A percentile compares a stretch with the other conserved stretches of the same genome.
phyloP scores from a whole-genome alignment of 92 coral and sea anemone genomes.

The Anthopleura xanthogrammica region DNA sequence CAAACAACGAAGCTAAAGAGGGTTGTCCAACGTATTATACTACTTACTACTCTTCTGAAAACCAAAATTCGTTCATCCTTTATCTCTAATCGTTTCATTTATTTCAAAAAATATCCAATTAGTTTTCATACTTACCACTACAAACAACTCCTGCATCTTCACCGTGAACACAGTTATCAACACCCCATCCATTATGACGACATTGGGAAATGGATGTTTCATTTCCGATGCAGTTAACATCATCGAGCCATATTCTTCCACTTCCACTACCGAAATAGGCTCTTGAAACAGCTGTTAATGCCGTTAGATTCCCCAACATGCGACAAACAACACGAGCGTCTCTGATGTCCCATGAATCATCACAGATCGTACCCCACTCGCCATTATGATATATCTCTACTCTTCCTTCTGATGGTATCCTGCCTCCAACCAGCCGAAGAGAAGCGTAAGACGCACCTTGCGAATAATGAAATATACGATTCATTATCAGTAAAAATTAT shows the following conservation, averaged over 20 bases:
- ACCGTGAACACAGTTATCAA: constrained; percentile 26
- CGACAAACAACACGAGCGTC: constrained; percentile 57
- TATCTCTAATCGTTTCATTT: too few relatives aligned
- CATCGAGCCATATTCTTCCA: constrained; percentile 43
- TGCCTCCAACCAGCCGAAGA: too few relatives aligned
- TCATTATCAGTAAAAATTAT: too few relatives aligned
- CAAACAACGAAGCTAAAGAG: too few relatives aligned
- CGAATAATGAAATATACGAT: too few relatives aligned
- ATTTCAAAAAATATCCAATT: too few relatives aligned
- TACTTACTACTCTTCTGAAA: too few relatives aligned
- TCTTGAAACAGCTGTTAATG: not conserved
- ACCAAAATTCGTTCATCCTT: too few relatives aligned
- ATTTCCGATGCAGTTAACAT: constrained; percentile 49
- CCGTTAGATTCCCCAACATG: constrained; percentile 45
- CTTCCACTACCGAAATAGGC: constrained; percentile 30
- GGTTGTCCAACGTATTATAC: too few relatives aligned
- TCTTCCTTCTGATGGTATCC: constrained; percentile 21
- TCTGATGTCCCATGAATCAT: constrained; percentile 40
- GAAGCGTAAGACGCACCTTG: too few relatives aligned
- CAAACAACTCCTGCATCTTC: not conserved
- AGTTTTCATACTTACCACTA: too few relatives aligned
- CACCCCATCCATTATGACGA: constrained; percentile 46
- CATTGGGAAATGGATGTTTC: constrained; percentile 40
- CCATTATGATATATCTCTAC: constrained; percentile 43
- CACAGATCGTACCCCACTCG: constrained; percentile 60